A percentile compares a stretch with the other conserved stretches of the same genome.
These are phyloP conservation scores for Agrotis clavis DNA, from an alignment of 2,888 invertebrate genomes.

Conservation along the genomic window DNA sequence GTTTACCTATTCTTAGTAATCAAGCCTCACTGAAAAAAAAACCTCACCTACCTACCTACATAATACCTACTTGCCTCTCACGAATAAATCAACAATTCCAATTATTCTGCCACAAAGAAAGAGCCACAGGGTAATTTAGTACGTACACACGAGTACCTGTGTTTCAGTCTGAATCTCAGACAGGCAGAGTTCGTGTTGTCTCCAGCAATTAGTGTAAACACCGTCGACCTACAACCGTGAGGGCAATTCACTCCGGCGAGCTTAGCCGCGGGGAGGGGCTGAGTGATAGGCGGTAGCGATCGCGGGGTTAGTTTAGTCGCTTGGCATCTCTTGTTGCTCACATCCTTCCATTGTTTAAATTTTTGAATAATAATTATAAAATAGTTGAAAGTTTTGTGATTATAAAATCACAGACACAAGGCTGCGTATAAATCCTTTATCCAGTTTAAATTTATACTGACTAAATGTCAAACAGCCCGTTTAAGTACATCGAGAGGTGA, in stretches of 20 bases:
- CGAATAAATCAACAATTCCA: constrained; percentile 4
- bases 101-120: constrained; percentile 18
- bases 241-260: constrained; percentile 75
- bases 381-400: no score
- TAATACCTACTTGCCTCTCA: not conserved
- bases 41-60: not conserved
- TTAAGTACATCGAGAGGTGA: no score
- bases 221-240: constrained; percentile 80
- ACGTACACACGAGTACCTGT: constrained; percentile 2
- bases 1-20: no score
- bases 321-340: no score
- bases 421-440: no score
- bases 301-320: no score
- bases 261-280: constrained; percentile 34
- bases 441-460: no score
- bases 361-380: no score
- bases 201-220: constrained; percentile 87
- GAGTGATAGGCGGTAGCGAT: constrained; percentile 48
- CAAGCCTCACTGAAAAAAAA: not conserved
- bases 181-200: constrained; percentile 76
- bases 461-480: no score
- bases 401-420: no score
- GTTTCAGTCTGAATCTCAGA: constrained; percentile 67
- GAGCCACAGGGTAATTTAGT: constrained; percentile 39
- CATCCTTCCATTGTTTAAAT: no score